Conservation (phyloP, 2,797 vertebrate genomes). For the Falco cherrug region DNA sequence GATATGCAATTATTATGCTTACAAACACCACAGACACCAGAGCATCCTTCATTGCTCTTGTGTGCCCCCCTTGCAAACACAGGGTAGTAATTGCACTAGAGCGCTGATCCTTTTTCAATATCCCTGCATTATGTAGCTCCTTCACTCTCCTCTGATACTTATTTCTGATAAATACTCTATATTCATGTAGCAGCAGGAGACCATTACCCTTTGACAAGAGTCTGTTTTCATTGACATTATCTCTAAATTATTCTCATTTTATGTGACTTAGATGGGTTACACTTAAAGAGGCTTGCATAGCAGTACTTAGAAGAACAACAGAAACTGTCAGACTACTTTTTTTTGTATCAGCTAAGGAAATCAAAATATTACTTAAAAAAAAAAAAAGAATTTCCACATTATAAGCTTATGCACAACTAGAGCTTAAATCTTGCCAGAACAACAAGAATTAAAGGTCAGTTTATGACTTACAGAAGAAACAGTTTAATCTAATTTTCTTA, state of each 20-base stretch:
- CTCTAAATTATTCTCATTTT: slow-evolving; percentile 26
- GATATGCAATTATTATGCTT: neutral
- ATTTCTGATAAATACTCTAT: neutral
- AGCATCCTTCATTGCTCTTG: accelerated
- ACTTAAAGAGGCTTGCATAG: neutral
- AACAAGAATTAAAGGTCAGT: neutral
- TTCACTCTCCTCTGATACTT: neutral
- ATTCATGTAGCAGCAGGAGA: slow-evolving; percentile 12
- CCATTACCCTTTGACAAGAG: neutral
- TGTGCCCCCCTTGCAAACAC: neutral
- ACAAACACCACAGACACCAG: neutral
- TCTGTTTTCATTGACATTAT: neutral
- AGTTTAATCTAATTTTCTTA: neutral
- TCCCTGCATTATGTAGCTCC: neutral
- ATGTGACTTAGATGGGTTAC: neutral
- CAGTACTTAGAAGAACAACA: neutral
- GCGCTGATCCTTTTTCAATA: neutral
- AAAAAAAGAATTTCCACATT: neutral
- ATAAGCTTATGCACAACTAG: neutral
- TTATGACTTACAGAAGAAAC: neutral
- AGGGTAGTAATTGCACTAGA: neutral
- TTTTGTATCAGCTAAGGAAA: neutral
- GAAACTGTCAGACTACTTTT: neutral
- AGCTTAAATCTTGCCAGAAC: neutral
- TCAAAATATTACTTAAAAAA: neutral